These are phyloP conservation scores for Drosophila eohydei DNA, from an alignment of 2,888 invertebrate genomes.

Conservation along the genomic window DNA sequence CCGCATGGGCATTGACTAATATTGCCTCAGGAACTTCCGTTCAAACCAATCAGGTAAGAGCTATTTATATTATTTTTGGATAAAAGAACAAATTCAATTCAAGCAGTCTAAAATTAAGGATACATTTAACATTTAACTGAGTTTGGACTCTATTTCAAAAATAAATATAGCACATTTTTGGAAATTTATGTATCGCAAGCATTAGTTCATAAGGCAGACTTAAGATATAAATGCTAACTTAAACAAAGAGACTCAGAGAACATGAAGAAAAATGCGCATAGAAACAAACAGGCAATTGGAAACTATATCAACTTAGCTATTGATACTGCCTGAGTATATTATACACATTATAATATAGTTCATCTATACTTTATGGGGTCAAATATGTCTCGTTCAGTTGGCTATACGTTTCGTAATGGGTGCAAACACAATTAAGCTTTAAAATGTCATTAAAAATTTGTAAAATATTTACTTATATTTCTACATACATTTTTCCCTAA, in stretches of 20 bases:
- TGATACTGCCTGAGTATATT: background rate
- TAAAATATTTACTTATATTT: background rate
- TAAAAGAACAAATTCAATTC: background rate
- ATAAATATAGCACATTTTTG: no score
- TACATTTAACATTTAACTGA: no score
- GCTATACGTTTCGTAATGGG: background rate
- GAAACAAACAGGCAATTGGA: background rate
- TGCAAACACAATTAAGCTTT: background rate
- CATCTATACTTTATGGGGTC: conserved; percentile 1
- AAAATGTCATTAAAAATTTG: background rate
- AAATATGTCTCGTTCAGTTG: background rate
- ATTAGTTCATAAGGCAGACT: no score
- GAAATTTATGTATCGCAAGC: no score
- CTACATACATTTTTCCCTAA: background rate
- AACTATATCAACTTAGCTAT: background rate
- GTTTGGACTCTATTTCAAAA: no score
- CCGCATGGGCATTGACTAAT: conserved; percentile 98
- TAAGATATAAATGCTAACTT: background rate
- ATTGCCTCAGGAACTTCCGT: conserved; percentile 97
- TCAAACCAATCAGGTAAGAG: conserved; percentile 91
- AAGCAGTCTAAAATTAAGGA: background rate
- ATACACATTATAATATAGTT: background rate
- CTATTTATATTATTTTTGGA: background rate
- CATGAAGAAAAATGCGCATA: background rate
- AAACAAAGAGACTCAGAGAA: background rate